Base-by-base conservation (phyloP, 2,888 invertebrate species). In the Aricia artaxerxes region DNA sequence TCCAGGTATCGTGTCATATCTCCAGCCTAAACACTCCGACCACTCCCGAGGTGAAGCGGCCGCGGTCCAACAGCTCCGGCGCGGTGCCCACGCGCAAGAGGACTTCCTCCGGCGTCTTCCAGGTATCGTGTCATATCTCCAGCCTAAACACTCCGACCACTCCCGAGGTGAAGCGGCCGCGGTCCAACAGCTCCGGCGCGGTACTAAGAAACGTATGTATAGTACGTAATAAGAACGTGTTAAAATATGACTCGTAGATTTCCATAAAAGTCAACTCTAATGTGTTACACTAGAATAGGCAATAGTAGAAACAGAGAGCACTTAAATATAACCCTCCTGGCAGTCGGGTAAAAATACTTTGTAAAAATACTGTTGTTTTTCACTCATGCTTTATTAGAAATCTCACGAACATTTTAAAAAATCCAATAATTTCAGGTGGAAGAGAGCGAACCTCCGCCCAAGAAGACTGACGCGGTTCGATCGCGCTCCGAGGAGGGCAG, bases 21-120 rank as follows among this genome's bases (percentile, higher is more conserved):
- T 38, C 38, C 38, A 38, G 38, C 0, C 38, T 35, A 35, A 35
- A 35, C 79, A 82, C 81, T 13, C 35, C 69, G n/a, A 81, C 82
- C 53, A 81, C 85, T 38, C 85, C 87, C 82, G 86, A 84, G 83
- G 35, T 13, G 69, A 80, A 73, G 35, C 84, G 89, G 0, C 79
- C 79, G 16, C 87, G 89, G 0, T 86, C 89, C 40, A 87, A 83
- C 86, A 90, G 89, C 82, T 84, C 87, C 84, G n/a, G 79, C 84
- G 35, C 80, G 38, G 76, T 83, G n/a, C 84, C 83, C 3, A 79
- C 84, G 13, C 85, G 92, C 81, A 93, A 92, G 83, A 85, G 92
- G 73, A 89, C 91, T 0, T 91, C 92, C 1, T 92, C 92, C 0
- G 92, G 91, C n/a, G 86, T 90, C 4, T 38, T 38, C 4, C 38